Evolutionary conservation across 2,888 invertebrate species (phyloP).

Genomic region (Epinotia nisella): DNA sequence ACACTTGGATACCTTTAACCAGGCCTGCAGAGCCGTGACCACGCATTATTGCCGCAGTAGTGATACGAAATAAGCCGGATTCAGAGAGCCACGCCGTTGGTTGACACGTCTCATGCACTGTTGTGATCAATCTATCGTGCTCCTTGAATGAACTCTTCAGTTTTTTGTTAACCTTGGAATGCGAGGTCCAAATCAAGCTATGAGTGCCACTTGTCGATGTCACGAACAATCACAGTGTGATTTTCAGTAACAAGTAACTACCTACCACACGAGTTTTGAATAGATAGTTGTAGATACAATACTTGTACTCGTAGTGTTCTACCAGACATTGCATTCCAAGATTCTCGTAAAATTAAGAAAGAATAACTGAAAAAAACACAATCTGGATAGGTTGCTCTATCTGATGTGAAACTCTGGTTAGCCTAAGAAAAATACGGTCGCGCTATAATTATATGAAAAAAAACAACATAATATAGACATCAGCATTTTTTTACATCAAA

Average conservation of each 20-base stretch:
- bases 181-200: conserved; percentile 63
- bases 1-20: conserved; percentile 52
- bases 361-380: background rate
- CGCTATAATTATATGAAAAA: too few relatives aligned
- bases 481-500: too few relatives aligned
- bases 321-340: background rate
- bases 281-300: background rate
- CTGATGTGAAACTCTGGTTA: too few relatives aligned
- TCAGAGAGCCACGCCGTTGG: conserved; percentile 58
- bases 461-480: too few relatives aligned
- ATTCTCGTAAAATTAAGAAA: background rate
- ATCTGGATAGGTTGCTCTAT: too few relatives aligned
- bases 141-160: conserved; percentile 74
- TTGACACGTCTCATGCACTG: conserved; percentile 58
- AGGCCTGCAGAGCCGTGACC: conserved; percentile 57
- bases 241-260: conserved; percentile 31
- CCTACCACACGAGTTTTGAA: conserved; percentile 37
- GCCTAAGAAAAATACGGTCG: too few relatives aligned
- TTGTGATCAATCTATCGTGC: conserved; percentile 61
- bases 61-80: conserved; percentile 62
- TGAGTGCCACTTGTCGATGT: conserved; percentile 59
- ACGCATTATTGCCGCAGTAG: conserved; percentile 49
- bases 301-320: too few relatives aligned
- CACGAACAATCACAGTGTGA: conserved; percentile 28
- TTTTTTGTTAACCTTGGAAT: conserved; percentile 72